Evolutionary conservation across 2,113 vertebrate species (phyloP), one percentile per base, ranked within the genome.

Genomic region (Semicossyphus pulcher): DNA sequence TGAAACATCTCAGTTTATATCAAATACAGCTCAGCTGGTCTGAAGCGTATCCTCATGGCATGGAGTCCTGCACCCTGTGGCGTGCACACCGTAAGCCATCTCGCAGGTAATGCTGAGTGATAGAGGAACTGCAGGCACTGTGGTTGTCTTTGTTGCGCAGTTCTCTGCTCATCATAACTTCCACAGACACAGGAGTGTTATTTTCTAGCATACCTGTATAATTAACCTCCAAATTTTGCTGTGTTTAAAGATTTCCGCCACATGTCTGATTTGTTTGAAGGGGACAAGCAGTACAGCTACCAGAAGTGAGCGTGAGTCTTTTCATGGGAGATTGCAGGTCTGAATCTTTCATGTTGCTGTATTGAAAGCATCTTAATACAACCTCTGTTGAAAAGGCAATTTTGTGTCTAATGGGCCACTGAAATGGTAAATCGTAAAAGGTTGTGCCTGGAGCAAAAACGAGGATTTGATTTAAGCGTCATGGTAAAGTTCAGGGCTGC

Each of bases 1-100:
- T 71, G 48, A 84, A 80, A 80, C 56, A 84, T 82, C 67, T 78
- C 53, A 18, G 59, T 76, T 80, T 78, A 64, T 64, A 77, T 79
- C 44, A 69, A 78, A 41, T 80, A 69, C 26, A 70, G 68, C 71
- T 68, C 64, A 69, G 57, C 58, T 73, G 54, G 66, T 73, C 73
- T 75, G 37, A 87, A 76, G 74, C 37, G 31, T 61, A 67, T 70
- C 67, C 23, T 77, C 41, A 16, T 72, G 72, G 10, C 60, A 54
- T 68, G 57, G 31, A 68, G 36, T 73, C 70, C 37, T 49, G 26
- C 47, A n/a, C 67, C 66, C 31, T 5, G 26, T 28, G 39, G 51
- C 5, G 11, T 60, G 56, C 42, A 72, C 53, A 37, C 32, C 61
- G 44, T 1, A 58, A 57, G 66, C 44, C 34, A 47, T 71, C 60